Percentiles rank a stretch among this genome's conserved stretches.
Evolutionary conservation across 1,140 invertebrate species (phyloP).

Genomic region (Polyergus mexicanus): DNA sequence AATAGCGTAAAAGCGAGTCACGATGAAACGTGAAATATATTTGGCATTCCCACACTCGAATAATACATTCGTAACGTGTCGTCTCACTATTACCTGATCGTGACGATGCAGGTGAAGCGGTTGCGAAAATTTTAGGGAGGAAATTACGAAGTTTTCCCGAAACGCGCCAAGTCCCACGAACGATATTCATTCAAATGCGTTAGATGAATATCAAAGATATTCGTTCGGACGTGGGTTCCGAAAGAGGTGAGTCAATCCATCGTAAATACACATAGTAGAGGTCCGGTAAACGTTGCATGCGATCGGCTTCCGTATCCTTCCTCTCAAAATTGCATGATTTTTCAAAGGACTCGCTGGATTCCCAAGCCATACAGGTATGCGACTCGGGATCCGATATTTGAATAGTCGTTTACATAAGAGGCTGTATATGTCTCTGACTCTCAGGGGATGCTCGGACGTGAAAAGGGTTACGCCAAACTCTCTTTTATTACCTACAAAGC

Average conservation of each 20-base stretch:
- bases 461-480: conserved; percentile 73
- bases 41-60: conserved; percentile 68
- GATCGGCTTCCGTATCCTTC: conserved; percentile 48
- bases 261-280: conserved; percentile 33
- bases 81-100: conserved; percentile 51
- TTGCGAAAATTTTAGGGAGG: conserved; percentile 65
- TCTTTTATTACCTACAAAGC: conserved; percentile 34
- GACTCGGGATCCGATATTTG: conserved; percentile 69
- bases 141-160: conserved; percentile 67
- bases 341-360: conserved; percentile 54
- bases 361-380: conserved; percentile 64
- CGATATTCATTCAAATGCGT: conserved; percentile 63
- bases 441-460: conserved; percentile 50
- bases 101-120: conserved; percentile 68
- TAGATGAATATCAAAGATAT: conserved; percentile 12
- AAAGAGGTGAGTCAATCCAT: conserved; percentile 73
- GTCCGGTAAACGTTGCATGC: conserved; percentile 34
- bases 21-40: conserved; percentile 39
- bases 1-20: conserved; percentile 17
- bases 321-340: conserved; percentile 61
- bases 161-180: conserved; percentile 71
- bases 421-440: conserved; percentile 34
- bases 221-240: conserved; percentile 21
- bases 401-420: conserved; percentile 79
- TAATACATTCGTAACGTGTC: conserved; percentile 55